These are phyloP conservation scores for Cyprinodon variegatus DNA, from an alignment of 2,113 vertebrate genomes.

Conservation along the genomic window DNA sequence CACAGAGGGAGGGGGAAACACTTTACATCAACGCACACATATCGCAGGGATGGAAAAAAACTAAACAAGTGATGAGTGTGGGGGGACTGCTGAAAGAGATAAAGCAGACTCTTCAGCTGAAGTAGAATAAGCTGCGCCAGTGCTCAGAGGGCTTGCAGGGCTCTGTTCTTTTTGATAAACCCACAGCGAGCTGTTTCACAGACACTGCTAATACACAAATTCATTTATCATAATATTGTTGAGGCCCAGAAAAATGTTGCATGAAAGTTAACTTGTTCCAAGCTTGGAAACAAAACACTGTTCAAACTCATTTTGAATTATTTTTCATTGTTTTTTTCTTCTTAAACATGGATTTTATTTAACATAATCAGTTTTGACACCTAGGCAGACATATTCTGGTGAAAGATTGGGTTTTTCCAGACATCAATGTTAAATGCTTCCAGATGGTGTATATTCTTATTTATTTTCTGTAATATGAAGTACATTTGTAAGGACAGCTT, in stretches of 20 bases:
- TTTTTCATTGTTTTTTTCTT: constrained; percentile 21
- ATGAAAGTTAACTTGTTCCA: constrained; percentile 22
- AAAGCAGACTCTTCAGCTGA: constrained; percentile 56
- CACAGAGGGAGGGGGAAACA: constrained; percentile 13
- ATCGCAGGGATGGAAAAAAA: constrained; percentile 38
- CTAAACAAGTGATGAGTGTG: constrained; percentile 52
- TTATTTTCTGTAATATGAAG: constrained; percentile 14
- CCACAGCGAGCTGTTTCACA: constrained; percentile 54
- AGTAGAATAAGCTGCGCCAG: constrained; percentile 46
- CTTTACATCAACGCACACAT: constrained; percentile 37
- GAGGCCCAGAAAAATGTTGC: constrained; percentile 22
- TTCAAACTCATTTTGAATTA: not conserved
- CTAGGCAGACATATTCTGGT: constrained; percentile 56
- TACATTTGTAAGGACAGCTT: not conserved
- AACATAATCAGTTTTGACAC: constrained; percentile 54
- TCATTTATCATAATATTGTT: constrained; percentile 31
- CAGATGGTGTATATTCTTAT: constrained; percentile 63
- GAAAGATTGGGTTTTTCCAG: constrained; percentile 64
- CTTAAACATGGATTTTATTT: constrained; percentile 61
- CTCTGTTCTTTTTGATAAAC: constrained; percentile 46
- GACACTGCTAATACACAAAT: constrained; percentile 15
- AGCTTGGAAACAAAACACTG: constrained; percentile 13
- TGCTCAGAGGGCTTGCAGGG: constrained; percentile 33
- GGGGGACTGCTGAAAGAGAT: constrained; percentile 64
- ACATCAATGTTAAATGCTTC: constrained; percentile 72